Base-by-base conservation (phyloP, 2,797 vertebrate species). In the Nothura maculosa region DNA sequence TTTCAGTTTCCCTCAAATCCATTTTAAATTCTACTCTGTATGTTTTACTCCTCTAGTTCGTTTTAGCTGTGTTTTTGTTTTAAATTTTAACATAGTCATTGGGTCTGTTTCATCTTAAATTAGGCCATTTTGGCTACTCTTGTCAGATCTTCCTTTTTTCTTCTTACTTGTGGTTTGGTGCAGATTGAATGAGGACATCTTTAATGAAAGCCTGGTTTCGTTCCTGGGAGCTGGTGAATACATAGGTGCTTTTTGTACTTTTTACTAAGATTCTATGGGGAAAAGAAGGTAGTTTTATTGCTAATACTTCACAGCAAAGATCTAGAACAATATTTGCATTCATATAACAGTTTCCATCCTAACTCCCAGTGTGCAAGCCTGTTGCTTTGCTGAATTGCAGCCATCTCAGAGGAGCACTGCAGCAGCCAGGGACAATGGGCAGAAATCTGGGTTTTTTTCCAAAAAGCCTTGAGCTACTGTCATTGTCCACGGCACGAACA, bases 381-480 rank as follows among this genome's bases (percentile, higher is more conserved):
- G 3, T 81, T 67, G 72, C 84, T 82, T 89, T 87, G 66, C 75
- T 94, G 91, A 94, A 95, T 48, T 72, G 75, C 67, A 82, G 85
- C 91, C 81, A 84, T 78, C 79, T 93, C 79, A 36, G 81, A 88
- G 84, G 38, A 69, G 34, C 17, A 58, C 64, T 90, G 58, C 61
- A 74, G 86, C 88, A 87, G 93, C 93, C 90, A 95, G 94, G 86
- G 78, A 94, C 75, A 50, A 57, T 1, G 2, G 91, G 72, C 83
- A 92, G 95, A 90, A 94, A 87, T 93, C 88, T 90, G 57, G 2
- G 47, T 61, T 70, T 84, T 40, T 89, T 84, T 85, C 89, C 89
- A 84, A 64, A 93, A 92, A 90, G 85, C 93, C 90, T 68, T 81
- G 62, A 82, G 94, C 78, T 80, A 82, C 90, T 81, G 81, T 89